These are phyloP conservation scores for Phylloscopus trochiloides DNA, from an alignment of 2,113 vertebrate genomes.

Conservation along the genomic window DNA sequence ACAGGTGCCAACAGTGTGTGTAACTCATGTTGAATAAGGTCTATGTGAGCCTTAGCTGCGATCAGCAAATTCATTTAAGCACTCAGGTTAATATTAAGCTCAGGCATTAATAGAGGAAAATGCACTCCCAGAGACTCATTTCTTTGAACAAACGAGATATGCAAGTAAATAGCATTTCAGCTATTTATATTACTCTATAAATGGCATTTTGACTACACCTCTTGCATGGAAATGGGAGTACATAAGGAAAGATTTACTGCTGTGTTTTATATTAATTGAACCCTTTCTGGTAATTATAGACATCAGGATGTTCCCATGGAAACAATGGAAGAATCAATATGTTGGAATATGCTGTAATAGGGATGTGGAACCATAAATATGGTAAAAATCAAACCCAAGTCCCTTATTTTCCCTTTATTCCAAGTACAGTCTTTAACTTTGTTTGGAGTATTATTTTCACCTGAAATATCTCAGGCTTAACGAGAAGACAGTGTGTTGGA, in stretches of 20 bases:
- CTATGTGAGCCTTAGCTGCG: neutral
- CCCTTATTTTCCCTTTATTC: neutral
- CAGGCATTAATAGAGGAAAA: constrained; percentile 21
- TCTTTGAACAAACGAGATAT: constrained; percentile 36
- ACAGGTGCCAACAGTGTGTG: neutral
- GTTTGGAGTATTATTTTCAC: neutral
- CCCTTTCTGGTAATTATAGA: neutral
- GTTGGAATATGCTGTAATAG: neutral
- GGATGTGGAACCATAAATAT: neutral
- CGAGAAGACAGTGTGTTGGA: neutral
- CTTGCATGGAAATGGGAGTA: neutral
- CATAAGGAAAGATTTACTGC: neutral
- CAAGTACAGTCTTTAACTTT: neutral
- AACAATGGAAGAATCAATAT: neutral
- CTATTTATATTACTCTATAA: neutral
- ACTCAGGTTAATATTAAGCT: constrained; percentile 28
- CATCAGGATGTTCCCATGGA: neutral
- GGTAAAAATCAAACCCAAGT: neutral
- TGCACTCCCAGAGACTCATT: constrained; percentile 25
- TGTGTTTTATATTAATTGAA: neutral
- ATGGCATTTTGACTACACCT: neutral
- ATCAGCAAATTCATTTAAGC: constrained; percentile 32
- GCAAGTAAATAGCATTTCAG: neutral
- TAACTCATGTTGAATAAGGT: neutral
- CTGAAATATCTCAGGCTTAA: neutral